Evolutionary conservation across 2,113 vertebrate genomes (phyloP), one percentile per base, ranked within the genome.

Genomic region (Thamnaconus septentrionalis): DNA sequence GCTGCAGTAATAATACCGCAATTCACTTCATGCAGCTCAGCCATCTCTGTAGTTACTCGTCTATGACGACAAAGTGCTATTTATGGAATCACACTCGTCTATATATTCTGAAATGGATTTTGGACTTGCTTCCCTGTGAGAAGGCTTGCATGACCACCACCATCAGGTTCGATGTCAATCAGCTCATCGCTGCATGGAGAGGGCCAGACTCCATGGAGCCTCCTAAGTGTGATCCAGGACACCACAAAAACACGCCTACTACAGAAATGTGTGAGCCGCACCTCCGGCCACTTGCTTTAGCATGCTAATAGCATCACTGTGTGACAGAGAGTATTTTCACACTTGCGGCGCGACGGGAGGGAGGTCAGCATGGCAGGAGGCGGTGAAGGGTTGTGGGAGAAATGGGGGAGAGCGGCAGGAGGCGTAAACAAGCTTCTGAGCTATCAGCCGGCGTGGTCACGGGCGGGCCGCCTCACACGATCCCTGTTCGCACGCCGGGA

Each of bases 241-340:
- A 39, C 61, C 46, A 9, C 43, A 43, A 55, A 55, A 7, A 40
- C 39, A 11, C 42, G 56, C 3, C 56, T 58, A 45, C 66, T 59
- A 64, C 7, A 9, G 41, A 8, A 48, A 45, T 45, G 44, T 7
- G 18, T 31, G 18, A 31, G 18, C 18, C 18, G 7, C 10, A 64
- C 50, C 41, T 47, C 5, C 10, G 7, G 53, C 39, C 3, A 47
- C 60, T 61, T 7, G 47, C 52, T 71, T 62, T 56, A 12, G n/a
- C 64, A 4, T 74, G 66, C 40, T 71, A 73, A 65, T 48, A 63
- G 61, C 0, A 62, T 46, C 59, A 56, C 42, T 0, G 60, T 11
- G 46, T 41, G 4, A 58, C 8, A 6, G 40, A 9, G 48, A 64
- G 5, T 4, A 18, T 40, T 48, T 72, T 75, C 58, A 79, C 56